Conservation (phyloP, 2,797 vertebrate genomes). For the Myotis findleyi region DNA sequence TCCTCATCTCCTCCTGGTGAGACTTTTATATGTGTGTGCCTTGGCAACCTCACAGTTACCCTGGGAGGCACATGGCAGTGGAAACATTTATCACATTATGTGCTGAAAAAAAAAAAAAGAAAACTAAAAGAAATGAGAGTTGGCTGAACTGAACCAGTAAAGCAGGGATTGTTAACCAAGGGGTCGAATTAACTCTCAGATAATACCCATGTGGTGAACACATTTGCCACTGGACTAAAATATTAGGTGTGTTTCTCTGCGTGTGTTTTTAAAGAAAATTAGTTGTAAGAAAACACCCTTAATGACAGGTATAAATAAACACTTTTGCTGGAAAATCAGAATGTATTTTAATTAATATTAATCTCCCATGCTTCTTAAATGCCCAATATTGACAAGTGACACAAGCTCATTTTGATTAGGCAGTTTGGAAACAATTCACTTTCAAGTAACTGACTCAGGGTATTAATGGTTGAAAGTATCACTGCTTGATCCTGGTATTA, state of each 20-base stretch:
- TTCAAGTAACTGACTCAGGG: not conserved
- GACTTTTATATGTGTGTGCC: slow-evolving; percentile 74
- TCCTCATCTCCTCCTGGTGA: slow-evolving; percentile 63
- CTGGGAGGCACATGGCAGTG: slow-evolving; percentile 66
- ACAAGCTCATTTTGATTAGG: not conserved
- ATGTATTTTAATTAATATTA: slow-evolving; percentile 36
- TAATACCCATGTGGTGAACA: slow-evolving; percentile 23
- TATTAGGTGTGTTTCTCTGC: slow-evolving; percentile 51
- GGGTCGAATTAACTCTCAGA: slow-evolving; percentile 49
- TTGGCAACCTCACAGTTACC: slow-evolving; percentile 70
- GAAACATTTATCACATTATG: slow-evolving; percentile 67
- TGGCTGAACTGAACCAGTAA: slow-evolving; percentile 61
- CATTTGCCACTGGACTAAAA: slow-evolving; percentile 60
- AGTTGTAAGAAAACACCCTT: not conserved
- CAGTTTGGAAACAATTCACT: slow-evolving; percentile 51
- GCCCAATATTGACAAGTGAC: slow-evolving; percentile 26
- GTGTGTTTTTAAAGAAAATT: slow-evolving; percentile 44
- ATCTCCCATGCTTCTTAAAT: slow-evolving; percentile 23
- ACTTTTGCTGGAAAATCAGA: slow-evolving; percentile 9
- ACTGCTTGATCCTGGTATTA: not conserved
- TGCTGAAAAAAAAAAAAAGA: slow-evolving; percentile 69
- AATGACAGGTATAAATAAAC: not conserved
- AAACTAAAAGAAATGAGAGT: slow-evolving; percentile 58
- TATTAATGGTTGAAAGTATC: slow-evolving; percentile 8
- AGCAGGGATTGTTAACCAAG: slow-evolving; percentile 38